These are phyloP conservation scores for Ditylenchus dipsaci DNA, from an alignment of 1,140 invertebrate genomes.

Conservation along the genomic window DNA sequence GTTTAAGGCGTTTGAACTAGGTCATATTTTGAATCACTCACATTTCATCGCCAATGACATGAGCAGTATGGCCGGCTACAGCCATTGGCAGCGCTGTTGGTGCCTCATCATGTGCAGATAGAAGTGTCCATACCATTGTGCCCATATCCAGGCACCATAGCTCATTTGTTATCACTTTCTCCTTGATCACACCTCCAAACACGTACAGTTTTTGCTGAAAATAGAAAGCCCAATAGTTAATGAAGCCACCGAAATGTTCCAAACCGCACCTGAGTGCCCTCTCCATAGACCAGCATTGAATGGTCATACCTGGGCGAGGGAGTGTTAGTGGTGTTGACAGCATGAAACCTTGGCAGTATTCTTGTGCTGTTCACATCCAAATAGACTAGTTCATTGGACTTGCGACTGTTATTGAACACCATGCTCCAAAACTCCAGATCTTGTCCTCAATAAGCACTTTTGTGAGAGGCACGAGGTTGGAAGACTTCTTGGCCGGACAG, in stretches of 20 bases:
- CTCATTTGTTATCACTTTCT: conserved; percentile 46
- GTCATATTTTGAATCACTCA: too few relatives aligned
- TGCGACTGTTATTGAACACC: conserved; percentile 12
- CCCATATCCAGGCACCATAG: conserved; percentile 51
- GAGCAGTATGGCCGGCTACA: conserved; percentile 55
- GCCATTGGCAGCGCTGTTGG: conserved; percentile 39
- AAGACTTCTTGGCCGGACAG: conserved; percentile 11
- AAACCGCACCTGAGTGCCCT: conserved; percentile 26
- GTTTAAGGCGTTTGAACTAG: too few relatives aligned
- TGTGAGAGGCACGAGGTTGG: conserved; percentile 47
- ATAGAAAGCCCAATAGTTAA: neutral
- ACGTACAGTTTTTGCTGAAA: conserved; percentile 49
- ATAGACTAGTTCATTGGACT: conserved; percentile 26
- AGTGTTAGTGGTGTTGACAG: conserved; percentile 8
- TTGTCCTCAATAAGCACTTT: conserved; percentile 35
- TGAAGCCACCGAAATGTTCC: conserved; percentile 4
- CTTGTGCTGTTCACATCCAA: conserved; percentile 27
- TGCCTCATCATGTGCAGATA: conserved; percentile 25
- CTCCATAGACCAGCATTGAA: conserved; percentile 49
- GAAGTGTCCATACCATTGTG: conserved; percentile 34
- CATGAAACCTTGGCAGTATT: conserved; percentile 1
- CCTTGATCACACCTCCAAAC: conserved; percentile 51
- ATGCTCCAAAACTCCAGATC: conserved; percentile 53
- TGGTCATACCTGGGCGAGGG: conserved; percentile 52
- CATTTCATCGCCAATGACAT: conserved; percentile 54